phyloP scores from a whole-genome alignment of 2,797 vertebrate species.

The Hyperoplus immaculatus region DNA sequence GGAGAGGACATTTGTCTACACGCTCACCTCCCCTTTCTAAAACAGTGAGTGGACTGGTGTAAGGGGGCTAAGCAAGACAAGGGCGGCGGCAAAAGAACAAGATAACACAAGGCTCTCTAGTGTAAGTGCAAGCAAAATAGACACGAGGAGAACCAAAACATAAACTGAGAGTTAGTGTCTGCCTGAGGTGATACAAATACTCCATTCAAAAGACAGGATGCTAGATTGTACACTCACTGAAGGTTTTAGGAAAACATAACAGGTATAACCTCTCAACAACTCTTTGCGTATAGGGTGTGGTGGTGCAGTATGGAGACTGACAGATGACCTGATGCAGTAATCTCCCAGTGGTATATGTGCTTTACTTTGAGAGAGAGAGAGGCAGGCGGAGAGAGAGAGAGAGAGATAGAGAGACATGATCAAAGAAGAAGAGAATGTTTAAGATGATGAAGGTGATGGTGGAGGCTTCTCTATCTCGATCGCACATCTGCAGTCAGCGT shows the following conservation, averaged over 20 bases:
- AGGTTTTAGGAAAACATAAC: neutral
- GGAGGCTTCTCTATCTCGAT: slow-evolving; percentile 37
- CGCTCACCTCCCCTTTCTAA: slow-evolving; percentile 37
- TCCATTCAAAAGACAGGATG: neutral
- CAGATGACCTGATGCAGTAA: slow-evolving; percentile 62
- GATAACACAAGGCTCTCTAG: slow-evolving; percentile 28
- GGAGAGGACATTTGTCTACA: slow-evolving; percentile 61
- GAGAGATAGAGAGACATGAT: slow-evolving; percentile 24
- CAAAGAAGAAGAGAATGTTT: slow-evolving; percentile 46
- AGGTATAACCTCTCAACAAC: slow-evolving; percentile 16
- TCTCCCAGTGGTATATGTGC: slow-evolving; percentile 38
- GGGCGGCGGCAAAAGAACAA: slow-evolving; percentile 32
- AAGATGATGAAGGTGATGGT: slow-evolving; percentile 30
- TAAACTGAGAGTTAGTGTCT: neutral
- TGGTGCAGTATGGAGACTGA: slow-evolving; percentile 60
- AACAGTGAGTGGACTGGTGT: slow-evolving; percentile 48
- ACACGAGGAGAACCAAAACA: neutral
- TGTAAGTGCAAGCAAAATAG: slow-evolving; percentile 8
- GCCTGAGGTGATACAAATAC: neutral
- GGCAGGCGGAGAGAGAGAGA: slow-evolving; percentile 14
- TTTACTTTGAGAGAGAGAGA: slow-evolving; percentile 35
- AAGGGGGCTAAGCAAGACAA: slow-evolving; percentile 45
- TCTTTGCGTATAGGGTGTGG: slow-evolving; percentile 49
- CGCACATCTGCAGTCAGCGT: slow-evolving; percentile 67
- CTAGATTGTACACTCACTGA: neutral